phyloP scores from a whole-genome alignment of 2,113 vertebrate genomes.

The Glaucidium brasilianum region DNA sequence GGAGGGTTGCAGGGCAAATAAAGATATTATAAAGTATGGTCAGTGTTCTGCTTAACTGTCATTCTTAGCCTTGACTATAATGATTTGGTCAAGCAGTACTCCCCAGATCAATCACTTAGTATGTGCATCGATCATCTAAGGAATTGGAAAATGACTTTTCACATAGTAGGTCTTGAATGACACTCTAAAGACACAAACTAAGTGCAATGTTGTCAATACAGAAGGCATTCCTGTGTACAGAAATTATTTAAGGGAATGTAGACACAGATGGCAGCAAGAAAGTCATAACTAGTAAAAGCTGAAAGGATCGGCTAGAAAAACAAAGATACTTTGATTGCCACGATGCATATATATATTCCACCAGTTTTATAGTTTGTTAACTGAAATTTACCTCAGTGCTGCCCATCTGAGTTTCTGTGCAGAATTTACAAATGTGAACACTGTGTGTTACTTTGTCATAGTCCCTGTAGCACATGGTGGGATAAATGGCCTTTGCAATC shows the following conservation, averaged over 20 bases:
- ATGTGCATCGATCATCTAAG: rapidly evolving
- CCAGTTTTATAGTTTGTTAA: background rate
- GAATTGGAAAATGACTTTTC: background rate
- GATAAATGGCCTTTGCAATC: background rate
- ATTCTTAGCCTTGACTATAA: background rate
- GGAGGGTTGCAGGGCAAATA: background rate
- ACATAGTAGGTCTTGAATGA: background rate
- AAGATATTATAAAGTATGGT: background rate
- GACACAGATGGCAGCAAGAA: background rate
- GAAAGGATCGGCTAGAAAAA: background rate
- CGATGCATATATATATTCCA: background rate
- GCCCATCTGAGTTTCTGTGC: background rate
- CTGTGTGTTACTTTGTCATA: background rate
- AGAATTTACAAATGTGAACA: background rate
- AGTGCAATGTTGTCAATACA: background rate
- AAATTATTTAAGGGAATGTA: background rate
- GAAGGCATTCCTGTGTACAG: background rate
- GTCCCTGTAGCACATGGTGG: background rate
- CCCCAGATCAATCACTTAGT: background rate
- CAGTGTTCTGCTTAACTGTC: background rate
- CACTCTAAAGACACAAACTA: background rate
- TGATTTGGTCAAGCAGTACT: background rate
- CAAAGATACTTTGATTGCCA: background rate
- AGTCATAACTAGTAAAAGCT: background rate
- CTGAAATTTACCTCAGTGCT: background rate